These are phyloP conservation scores for Rhagoletis pomonella DNA, from an alignment of 1,140 invertebrate species.

Conservation along the genomic window DNA sequence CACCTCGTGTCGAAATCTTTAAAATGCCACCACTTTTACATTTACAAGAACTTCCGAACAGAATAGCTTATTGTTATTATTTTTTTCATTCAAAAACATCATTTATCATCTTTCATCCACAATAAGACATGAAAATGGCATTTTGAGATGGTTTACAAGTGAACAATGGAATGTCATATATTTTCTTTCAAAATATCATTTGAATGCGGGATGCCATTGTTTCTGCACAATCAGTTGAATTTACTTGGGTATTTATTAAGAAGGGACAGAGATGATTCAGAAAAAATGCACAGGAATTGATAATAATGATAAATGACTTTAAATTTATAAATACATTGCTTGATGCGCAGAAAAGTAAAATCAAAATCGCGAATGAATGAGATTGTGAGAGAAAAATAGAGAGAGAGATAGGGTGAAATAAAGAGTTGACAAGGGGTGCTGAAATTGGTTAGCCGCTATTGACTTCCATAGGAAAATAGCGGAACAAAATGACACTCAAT, in stretches of 20 bases:
- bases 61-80: no score
- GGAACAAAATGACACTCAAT: no score
- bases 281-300: neutral
- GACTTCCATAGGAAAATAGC: no score
- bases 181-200: neutral
- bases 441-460: no score
- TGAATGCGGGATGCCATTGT: neutral
- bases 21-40: no score
- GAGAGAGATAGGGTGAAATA: neutral
- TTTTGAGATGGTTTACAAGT: neutral
- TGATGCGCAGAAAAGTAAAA: no score
- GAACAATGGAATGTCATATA: neutral
- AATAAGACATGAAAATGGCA: neutral
- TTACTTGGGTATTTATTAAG: neutral
- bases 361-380: neutral
- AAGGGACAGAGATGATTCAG: neutral
- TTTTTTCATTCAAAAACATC: neutral
- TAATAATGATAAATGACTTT: constrained; percentile 8
- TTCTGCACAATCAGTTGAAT: neutral
- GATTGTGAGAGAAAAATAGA: neutral
- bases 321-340: neutral
- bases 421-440: no score
- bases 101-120: neutral
- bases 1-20: no score
- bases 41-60: no score